phyloP scores from a whole-genome alignment of 2,113 vertebrate genomes.

The Neolamprologus cancellatus region DNA sequence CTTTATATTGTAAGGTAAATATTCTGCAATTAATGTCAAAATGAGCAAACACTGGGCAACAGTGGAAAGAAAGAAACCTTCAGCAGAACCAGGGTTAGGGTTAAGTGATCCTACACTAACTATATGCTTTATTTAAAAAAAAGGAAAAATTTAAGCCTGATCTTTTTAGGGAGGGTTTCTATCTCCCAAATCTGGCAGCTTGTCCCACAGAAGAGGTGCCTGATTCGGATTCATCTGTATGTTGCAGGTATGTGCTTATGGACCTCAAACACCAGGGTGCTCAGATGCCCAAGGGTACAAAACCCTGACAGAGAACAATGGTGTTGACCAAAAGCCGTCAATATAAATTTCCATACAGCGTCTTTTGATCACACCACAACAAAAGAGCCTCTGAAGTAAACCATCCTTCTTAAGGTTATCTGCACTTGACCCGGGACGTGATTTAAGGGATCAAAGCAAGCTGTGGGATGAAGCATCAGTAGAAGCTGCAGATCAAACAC shows the following conservation, averaged over 20 bases:
- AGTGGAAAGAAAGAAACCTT: not conserved
- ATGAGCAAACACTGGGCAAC: not conserved
- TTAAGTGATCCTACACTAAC: not conserved
- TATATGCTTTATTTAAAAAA: rapidly evolving
- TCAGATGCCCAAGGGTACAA: not conserved
- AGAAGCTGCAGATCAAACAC: not conserved
- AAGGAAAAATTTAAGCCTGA: not conserved
- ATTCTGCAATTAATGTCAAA: not conserved
- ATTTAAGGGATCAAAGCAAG: constrained; percentile 27
- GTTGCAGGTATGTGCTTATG: not conserved
- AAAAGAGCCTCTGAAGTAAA: not conserved
- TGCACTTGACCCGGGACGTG: constrained; percentile 14
- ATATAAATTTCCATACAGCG: not conserved
- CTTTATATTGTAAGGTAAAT: not conserved
- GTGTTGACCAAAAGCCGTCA: not conserved
- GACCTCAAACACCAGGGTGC: not conserved
- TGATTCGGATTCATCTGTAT: not conserved
- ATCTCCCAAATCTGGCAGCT: not conserved
- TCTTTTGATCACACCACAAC: constrained; percentile 29
- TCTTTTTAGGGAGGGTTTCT: not conserved
- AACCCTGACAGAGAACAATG: not conserved
- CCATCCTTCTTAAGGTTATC: not conserved
- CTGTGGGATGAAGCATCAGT: not conserved
- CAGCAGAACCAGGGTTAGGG: not conserved
- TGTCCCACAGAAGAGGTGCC: not conserved